These are phyloP conservation scores for Heterocephalus glaber DNA, from an alignment of 2,113 vertebrate genomes.

Conservation along the genomic window DNA sequence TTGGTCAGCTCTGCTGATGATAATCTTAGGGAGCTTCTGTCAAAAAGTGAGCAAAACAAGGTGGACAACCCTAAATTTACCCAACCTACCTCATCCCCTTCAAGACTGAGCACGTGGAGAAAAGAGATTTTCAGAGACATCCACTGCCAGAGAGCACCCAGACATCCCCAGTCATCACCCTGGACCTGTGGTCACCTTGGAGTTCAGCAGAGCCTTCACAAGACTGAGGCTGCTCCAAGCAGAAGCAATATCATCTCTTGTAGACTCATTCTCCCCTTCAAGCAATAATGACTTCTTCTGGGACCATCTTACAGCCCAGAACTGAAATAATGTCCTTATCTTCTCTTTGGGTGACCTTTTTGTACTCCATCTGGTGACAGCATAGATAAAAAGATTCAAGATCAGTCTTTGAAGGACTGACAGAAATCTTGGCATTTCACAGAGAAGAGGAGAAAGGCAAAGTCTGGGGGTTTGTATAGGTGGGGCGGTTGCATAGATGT, in stretches of 20 bases:
- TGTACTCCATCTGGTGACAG: background rate
- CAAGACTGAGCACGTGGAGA: background rate
- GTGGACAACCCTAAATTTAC: background rate
- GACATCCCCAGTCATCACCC: background rate
- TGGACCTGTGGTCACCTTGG: background rate
- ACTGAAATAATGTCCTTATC: background rate
- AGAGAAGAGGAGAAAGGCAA: background rate
- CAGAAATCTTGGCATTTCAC: background rate
- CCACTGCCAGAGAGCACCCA: background rate
- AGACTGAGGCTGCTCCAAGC: background rate
- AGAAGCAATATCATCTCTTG: background rate
- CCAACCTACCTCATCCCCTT: background rate
- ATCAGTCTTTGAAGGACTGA: background rate
- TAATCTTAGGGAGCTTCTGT: background rate
- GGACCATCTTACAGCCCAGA: background rate
- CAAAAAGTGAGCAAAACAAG: background rate
- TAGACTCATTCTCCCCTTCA: background rate
- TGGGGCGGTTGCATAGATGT: background rate
- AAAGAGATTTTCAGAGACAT: background rate
- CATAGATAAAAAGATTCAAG: background rate
- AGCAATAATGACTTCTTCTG: background rate
- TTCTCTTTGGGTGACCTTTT: background rate
- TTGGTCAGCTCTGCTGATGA: background rate
- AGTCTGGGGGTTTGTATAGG: background rate
- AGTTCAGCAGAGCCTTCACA: background rate